Percentiles rank a stretch among this genome's conserved stretches.
These are phyloP conservation scores for Andrena flavipes DNA, from an alignment of 2,888 invertebrate species.

Conservation along the genomic window DNA sequence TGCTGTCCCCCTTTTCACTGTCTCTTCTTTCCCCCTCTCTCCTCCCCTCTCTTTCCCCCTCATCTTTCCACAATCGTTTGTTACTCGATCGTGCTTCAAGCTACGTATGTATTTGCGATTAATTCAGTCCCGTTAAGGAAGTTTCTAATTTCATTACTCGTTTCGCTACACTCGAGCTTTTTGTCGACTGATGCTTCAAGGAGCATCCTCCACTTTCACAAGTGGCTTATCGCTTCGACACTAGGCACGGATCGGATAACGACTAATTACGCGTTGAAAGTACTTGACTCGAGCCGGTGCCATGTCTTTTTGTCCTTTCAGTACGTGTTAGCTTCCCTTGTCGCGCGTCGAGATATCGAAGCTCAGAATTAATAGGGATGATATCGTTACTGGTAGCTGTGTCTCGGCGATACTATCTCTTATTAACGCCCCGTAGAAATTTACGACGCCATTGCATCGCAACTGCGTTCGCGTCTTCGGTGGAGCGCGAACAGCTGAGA, in stretches of 20 bases:
- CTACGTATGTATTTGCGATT: conserved; percentile 12
- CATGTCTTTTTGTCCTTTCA: too few relatives aligned
- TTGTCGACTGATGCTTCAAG: too few relatives aligned
- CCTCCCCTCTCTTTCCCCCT: not conserved
- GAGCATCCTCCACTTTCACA: too few relatives aligned
- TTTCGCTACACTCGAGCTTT: conserved; percentile 2
- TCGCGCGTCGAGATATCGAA: not conserved
- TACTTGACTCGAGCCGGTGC: too few relatives aligned
- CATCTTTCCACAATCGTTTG: not conserved
- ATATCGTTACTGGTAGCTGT: conserved; percentile 21
- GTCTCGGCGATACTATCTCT: conserved; percentile 13
- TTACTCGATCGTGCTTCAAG: not conserved
- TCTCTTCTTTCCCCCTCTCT: not conserved
- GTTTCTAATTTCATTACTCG: conserved; percentile 59
- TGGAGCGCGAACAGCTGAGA: not conserved
- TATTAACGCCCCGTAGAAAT: conserved; percentile 28
- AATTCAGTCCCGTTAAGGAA: conserved; percentile 49
- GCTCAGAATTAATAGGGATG: conserved; percentile 32
- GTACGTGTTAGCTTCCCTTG: too few relatives aligned
- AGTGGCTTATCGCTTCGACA: too few relatives aligned
- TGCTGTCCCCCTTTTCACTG: conserved; percentile 54
- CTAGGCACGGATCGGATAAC: too few relatives aligned
- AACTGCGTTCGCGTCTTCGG: not conserved
- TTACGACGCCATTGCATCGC: not conserved
- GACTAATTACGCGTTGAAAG: too few relatives aligned